Conservation (phyloP, 2,113 vertebrate species). For the Cephalopholis sonnerati region DNA sequence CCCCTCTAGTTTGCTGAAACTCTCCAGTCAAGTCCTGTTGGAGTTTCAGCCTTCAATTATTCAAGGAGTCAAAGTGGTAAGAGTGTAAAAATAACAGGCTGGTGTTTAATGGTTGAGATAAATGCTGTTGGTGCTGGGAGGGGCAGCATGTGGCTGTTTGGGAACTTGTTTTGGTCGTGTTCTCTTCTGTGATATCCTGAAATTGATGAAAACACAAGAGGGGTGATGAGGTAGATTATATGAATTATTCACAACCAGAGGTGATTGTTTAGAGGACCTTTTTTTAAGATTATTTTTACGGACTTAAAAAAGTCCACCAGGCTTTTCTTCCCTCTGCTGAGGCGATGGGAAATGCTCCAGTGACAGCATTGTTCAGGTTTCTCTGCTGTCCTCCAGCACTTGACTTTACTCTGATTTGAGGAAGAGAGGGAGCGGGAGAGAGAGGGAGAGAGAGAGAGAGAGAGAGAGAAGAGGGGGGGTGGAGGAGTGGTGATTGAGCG, state of each 20-base stretch:
- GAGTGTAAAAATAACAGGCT: slow-evolving; percentile 63
- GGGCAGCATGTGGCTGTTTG: not conserved
- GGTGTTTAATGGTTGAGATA: slow-evolving; percentile 28
- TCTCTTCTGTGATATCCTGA: not conserved
- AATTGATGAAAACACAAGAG: not conserved
- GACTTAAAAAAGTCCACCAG: not conserved
- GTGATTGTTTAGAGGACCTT: not conserved
- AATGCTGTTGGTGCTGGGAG: slow-evolving; percentile 20
- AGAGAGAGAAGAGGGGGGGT: slow-evolving; percentile 16
- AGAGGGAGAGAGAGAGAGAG: slow-evolving; percentile 24
- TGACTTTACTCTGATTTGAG: slow-evolving; percentile 77
- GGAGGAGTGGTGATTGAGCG: slow-evolving; percentile 79
- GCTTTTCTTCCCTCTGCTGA: slow-evolving; percentile 27
- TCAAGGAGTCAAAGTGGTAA: slow-evolving; percentile 61
- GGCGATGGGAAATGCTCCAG: slow-evolving; percentile 31
- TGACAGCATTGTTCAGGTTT: slow-evolving; percentile 64
- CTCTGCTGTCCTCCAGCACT: slow-evolving; percentile 74
- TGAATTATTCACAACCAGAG: not conserved
- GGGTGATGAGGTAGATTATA: not conserved
- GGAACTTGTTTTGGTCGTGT: not conserved
- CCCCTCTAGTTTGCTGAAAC: slow-evolving; percentile 52
- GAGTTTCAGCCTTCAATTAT: slow-evolving; percentile 72
- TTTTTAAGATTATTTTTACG: no score
- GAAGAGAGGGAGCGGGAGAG: slow-evolving; percentile 49
- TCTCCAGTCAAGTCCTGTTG: slow-evolving; percentile 27